These are phyloP conservation scores for Holacanthus passer DNA, from an alignment of 2,113 vertebrate genomes.

Conservation along the genomic window DNA sequence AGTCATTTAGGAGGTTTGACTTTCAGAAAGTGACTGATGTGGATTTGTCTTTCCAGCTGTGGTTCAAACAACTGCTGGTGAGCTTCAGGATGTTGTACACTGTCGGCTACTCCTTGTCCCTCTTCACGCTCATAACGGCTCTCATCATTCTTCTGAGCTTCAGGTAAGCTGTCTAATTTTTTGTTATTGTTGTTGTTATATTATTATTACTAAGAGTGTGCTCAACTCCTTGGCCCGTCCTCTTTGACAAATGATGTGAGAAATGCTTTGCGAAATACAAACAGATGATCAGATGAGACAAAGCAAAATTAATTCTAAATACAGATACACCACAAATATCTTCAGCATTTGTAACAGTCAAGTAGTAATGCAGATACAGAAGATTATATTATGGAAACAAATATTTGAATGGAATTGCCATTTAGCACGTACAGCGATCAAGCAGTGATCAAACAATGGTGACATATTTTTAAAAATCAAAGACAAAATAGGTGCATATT, in stretches of 20 bases:
- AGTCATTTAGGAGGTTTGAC: not conserved
- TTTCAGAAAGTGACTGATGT: not conserved
- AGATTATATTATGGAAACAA: not conserved
- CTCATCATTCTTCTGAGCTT: slow-evolving; percentile 89
- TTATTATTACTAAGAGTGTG: too few relatives aligned
- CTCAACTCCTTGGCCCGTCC: too few relatives aligned
- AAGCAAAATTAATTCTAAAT: not conserved
- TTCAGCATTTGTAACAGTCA: not conserved
- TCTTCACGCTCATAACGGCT: slow-evolving; percentile 86
- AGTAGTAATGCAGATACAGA: not conserved
- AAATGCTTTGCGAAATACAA: too few relatives aligned
- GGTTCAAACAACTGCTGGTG: slow-evolving; percentile 78
- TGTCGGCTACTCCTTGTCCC: slow-evolving; percentile 89
- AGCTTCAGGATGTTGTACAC: slow-evolving; percentile 88
- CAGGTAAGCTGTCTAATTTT: slow-evolving; percentile 84
- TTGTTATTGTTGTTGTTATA: too few relatives aligned
- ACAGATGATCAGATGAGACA: not conserved
- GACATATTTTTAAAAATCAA: not conserved
- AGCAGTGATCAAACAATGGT: not conserved
- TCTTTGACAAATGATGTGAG: too few relatives aligned
- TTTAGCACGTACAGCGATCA: not conserved
- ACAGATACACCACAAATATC: not conserved
- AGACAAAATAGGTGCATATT: not conserved
- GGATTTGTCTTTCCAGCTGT: slow-evolving; percentile 67
- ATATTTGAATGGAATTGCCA: not conserved